phyloP scores from a whole-genome alignment of 2,797 vertebrate species.

The Hydrolagus colliei region DNA sequence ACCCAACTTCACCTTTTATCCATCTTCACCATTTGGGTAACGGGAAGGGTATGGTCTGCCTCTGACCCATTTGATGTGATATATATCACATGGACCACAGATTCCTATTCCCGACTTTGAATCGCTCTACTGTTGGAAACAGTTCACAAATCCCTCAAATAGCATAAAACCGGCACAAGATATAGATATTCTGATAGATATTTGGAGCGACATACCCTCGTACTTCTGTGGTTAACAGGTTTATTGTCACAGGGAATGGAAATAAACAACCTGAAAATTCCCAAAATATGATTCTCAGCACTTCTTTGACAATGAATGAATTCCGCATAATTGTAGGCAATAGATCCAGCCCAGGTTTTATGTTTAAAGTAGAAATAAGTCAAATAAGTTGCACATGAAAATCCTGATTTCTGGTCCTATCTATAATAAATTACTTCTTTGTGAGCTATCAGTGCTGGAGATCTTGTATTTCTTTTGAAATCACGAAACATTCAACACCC shows the following conservation, averaged over 20 bases:
- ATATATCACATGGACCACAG: too few relatives aligned
- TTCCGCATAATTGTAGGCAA: background rate
- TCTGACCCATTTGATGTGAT: too few relatives aligned
- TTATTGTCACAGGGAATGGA: background rate
- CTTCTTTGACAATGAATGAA: background rate
- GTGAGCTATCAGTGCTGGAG: conserved; percentile 6
- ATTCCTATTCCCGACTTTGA: too few relatives aligned
- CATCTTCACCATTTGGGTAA: too few relatives aligned
- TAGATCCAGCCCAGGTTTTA: background rate
- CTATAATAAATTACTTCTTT: background rate
- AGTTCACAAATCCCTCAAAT: too few relatives aligned
- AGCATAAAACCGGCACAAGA: too few relatives aligned
- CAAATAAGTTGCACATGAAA: background rate
- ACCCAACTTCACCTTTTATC: too few relatives aligned
- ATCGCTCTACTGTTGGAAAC: too few relatives aligned
- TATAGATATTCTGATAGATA: too few relatives aligned
- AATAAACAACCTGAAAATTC: background rate
- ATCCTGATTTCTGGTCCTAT: background rate
- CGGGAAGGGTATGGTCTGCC: too few relatives aligned
- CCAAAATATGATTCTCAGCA: background rate
- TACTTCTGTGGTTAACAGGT: background rate
- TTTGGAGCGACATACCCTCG: background rate
- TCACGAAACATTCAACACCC: conserved; percentile 16
- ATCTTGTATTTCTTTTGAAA: conserved; percentile 6
- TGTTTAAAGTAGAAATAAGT: background rate